Conservation (phyloP, 2,113 vertebrate genomes). For the Phaethornis superciliosus region DNA sequence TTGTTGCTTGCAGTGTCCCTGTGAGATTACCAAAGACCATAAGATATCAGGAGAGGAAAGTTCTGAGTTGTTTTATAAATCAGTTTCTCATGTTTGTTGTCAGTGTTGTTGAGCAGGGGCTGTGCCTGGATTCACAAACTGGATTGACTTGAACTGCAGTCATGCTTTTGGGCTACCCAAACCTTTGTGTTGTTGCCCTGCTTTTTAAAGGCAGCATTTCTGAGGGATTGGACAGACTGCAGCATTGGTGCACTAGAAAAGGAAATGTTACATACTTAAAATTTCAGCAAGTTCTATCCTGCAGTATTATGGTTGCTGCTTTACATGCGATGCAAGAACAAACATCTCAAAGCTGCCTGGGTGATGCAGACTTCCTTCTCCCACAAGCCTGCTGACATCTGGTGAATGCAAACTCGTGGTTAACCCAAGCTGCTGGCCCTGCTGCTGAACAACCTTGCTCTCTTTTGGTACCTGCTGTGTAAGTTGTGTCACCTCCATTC, state of each 20-base stretch:
- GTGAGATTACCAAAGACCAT: conserved; percentile 35
- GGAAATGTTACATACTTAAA: neutral
- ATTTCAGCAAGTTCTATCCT: neutral
- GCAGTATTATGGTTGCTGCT: neutral
- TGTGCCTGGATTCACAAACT: neutral
- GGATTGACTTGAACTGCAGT: accelerated
- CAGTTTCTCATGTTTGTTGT: neutral
- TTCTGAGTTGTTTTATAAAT: neutral
- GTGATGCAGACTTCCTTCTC: neutral
- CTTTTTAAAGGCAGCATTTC: neutral
- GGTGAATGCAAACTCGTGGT: neutral
- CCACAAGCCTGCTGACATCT: accelerated
- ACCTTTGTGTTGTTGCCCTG: neutral
- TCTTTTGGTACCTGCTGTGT: neutral
- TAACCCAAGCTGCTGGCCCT: neutral
- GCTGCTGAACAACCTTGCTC: neutral
- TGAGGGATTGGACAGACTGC: neutral
- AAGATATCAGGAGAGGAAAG: neutral
- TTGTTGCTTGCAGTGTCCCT: neutral
- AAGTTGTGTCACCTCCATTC: neutral
- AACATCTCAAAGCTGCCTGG: neutral
- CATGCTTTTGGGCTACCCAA: neutral
- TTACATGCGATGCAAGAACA: neutral
- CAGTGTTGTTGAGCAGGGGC: neutral
- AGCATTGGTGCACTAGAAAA: neutral